Conservation (phyloP, 1,140 invertebrate species). For the Notospermus geniculatus region DNA sequence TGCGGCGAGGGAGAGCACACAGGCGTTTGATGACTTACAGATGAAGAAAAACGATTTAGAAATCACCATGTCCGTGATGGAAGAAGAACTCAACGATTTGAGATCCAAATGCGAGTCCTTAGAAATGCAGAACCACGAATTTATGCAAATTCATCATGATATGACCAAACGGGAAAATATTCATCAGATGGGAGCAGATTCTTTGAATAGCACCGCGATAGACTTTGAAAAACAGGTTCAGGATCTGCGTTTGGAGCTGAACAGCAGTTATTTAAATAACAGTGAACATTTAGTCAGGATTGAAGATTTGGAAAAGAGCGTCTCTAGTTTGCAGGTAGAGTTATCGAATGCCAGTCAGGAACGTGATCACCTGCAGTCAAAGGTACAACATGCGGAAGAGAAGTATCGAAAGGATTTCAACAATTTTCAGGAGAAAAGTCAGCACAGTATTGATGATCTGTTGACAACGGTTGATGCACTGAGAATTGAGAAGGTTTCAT, state of each 20-base stretch:
- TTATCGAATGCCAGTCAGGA: background rate
- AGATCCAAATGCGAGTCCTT: background rate
- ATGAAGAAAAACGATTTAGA: constrained; percentile 7
- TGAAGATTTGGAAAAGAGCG: constrained; percentile 1
- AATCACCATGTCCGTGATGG: constrained; percentile 1
- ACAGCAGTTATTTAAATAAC: constrained; percentile 1
- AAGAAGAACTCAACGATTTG: background rate
- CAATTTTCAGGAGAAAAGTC: constrained; percentile 1
- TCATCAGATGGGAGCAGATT: background rate
- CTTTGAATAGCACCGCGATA: background rate
- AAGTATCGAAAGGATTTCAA: background rate
- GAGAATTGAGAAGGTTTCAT: constrained; percentile 18
- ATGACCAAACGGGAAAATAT: background rate
- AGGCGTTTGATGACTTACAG: constrained; percentile 5
- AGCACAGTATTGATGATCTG: constrained; percentile 17
- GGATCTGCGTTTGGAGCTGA: background rate
- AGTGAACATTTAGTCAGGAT: background rate
- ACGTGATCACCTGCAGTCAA: background rate
- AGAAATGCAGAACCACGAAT: constrained; percentile 1
- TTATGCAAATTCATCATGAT: background rate
- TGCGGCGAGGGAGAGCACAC: background rate
- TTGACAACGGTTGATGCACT: constrained; percentile 26
- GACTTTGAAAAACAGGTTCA: background rate
- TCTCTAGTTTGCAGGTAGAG: background rate
- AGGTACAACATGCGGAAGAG: background rate